Percentiles rank a stretch among this genome's conserved stretches.
Evolutionary conservation across 2,797 vertebrate species (phyloP).

Genomic region (Sebastes trivittatus): DNA sequence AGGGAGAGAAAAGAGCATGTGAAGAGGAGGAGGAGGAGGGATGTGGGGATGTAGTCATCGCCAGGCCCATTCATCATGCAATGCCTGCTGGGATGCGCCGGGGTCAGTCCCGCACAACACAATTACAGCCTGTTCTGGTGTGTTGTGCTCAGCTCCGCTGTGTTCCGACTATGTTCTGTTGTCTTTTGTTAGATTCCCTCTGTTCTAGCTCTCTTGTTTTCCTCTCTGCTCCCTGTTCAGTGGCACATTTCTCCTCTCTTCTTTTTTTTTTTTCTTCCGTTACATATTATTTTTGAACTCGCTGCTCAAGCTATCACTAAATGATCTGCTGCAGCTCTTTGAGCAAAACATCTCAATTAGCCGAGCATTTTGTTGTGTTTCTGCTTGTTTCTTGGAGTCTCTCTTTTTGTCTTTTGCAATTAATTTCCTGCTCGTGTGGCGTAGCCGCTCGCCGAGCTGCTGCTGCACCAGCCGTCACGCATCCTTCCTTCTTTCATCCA

Average conservation of each 20-base stretch:
- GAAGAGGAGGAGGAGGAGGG: conserved; percentile 56
- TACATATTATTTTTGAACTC: conserved; percentile 47
- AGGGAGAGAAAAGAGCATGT: conserved; percentile 73
- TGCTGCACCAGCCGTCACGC: not conserved
- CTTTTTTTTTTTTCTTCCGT: not conserved
- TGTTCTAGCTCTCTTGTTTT: conserved; percentile 61
- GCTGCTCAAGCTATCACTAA: conserved; percentile 34
- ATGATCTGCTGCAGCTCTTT: conserved; percentile 36
- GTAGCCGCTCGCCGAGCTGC: conserved; percentile 5
- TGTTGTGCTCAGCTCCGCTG: conserved; percentile 69
- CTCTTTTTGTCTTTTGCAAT: conserved; percentile 20
- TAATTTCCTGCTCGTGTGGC: conserved; percentile 14
- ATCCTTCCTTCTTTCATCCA: conserved; percentile 49
- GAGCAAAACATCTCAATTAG: conserved; percentile 65
- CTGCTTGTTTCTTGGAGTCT: conserved; percentile 11
- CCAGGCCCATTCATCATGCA: conserved; percentile 82
- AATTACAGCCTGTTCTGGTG: conserved; percentile 82
- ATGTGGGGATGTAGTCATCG: conserved; percentile 75
- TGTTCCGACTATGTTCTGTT: conserved; percentile 73
- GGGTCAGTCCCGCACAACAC: conserved; percentile 81
- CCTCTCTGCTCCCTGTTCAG: conserved; percentile 28
- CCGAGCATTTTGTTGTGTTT: conserved; percentile 32
- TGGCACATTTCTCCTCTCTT: conserved; percentile 27
- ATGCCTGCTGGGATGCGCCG: conserved; percentile 81
- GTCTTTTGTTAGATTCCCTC: conserved; percentile 72